Percentiles rank a stretch among this genome's conserved stretches.
Conservation (phyloP, 2,888 invertebrate species). For the Drosophila longiperda region DNA sequence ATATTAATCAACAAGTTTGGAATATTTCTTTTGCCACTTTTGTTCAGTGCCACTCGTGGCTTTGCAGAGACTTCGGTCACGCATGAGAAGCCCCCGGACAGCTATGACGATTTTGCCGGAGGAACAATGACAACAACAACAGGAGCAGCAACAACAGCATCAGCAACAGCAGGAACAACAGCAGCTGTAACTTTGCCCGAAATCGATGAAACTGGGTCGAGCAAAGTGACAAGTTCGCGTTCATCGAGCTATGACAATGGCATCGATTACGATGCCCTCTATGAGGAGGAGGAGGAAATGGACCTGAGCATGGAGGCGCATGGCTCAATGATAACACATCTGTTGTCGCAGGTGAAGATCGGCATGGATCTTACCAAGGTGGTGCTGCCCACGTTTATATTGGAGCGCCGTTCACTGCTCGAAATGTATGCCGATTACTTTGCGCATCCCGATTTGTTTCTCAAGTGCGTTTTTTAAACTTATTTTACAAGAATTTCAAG, state of each 20-base stretch:
- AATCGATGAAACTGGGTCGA: constrained; percentile 79
- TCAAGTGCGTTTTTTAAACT: constrained; percentile 87
- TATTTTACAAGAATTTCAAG: not conserved
- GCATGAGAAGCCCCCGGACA: constrained; percentile 77
- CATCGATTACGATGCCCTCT: constrained; percentile 94
- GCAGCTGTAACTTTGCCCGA: constrained; percentile 69
- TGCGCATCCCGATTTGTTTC: constrained; percentile 98
- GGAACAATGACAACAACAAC: constrained; percentile 35
- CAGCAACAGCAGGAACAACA: constrained; percentile 9
- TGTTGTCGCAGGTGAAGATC: constrained; percentile 98
- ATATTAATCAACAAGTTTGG: constrained; percentile 59
- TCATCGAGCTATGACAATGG: constrained; percentile 87
- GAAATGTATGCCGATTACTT: constrained; percentile 99
- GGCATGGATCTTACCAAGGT: constrained; percentile 99
- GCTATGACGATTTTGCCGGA: constrained; percentile 42
- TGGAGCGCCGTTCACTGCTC: constrained; percentile 97
- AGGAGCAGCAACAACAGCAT: constrained; percentile 33
- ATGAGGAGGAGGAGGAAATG: constrained; percentile 95
- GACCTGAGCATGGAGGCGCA: constrained; percentile 97
- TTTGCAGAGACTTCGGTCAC: constrained; percentile 83
- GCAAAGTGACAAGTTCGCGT: constrained; percentile 58
- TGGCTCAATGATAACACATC: constrained; percentile 98
- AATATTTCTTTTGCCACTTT: constrained; percentile 15
- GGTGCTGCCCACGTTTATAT: constrained; percentile 98
- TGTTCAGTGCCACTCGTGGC: constrained; percentile 81